Evolutionary conservation across 37 sponge, comb jelly and placozoan genomes (phyloP).

Genomic region (Mnemiopsis leidyi): DNA sequence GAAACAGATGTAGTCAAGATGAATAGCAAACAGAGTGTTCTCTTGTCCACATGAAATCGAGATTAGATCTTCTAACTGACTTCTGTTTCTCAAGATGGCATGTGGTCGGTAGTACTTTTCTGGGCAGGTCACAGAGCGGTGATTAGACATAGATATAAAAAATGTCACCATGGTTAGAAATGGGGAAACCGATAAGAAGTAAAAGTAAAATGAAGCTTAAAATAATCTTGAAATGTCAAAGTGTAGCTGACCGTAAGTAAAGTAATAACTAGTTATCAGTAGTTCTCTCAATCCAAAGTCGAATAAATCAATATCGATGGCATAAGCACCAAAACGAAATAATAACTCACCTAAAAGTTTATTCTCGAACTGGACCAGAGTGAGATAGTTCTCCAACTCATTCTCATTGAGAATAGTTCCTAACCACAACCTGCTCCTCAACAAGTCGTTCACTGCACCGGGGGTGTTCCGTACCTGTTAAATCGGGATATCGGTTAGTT

Average conservation of each 20-base stretch:
- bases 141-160: too few species aligned
- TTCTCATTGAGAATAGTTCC: constrained; percentile 42
- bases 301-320: too few species aligned
- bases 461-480: constrained; percentile 32
- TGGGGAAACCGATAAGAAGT: too few species aligned
- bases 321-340: too few species aligned
- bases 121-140: too few species aligned
- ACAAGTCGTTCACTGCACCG: constrained; percentile 55
- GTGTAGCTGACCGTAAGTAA: too few species aligned
- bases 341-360: constrained; percentile 14
- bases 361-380: background rate
- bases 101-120: constrained; percentile 37
- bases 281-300: too few species aligned
- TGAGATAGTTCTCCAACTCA: constrained; percentile 58
- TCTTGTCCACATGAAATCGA: constrained; percentile 60
- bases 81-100: background rate
- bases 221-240: too few species aligned
- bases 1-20: constrained; percentile 46
- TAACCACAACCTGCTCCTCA: constrained; percentile 51
- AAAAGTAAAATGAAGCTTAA: too few species aligned
- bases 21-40: constrained; percentile 35
- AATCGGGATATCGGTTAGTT: too few species aligned
- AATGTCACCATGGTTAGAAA: too few species aligned
- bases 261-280: too few species aligned
- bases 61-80: constrained; percentile 34